Evolutionary conservation across 2,888 invertebrate genomes (phyloP), one percentile per base, ranked within the genome.

Genomic region (Tenthredo distinguenda): DNA sequence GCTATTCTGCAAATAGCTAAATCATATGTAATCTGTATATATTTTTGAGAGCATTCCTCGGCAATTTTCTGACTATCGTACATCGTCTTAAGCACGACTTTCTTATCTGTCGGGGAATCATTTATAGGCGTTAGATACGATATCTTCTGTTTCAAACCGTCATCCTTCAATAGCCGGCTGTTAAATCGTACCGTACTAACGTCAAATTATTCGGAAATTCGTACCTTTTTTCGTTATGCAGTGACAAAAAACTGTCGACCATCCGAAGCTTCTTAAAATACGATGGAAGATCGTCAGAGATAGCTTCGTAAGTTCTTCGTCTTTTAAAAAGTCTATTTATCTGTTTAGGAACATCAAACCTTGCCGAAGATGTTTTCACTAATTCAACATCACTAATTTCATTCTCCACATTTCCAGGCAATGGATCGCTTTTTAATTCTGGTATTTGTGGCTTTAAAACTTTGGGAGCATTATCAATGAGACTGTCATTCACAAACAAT

Each of bases 1-100:
- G 88, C 88, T 1, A 87, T 76, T 86, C 86, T 88, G 3, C 86
- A 86, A 55, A 88, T 87, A 2, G 85, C 88, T 50, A 88, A 83
- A 86, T 88, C 88, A 81, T 87, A 88, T 21, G 88, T 86, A 7
- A 88, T 86, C 84, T 85, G 72, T 7, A 87, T 84, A 77, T 71
- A 86, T 26, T 34, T 21, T 86, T 89, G 85, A 12, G 85, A 26
- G 34, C 84, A 87, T 79, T 90, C 89, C 34, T 83, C 26, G 21
- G 87, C 88, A 71, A 87, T 86, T 86, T 87, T 79, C 68, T 85
- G 82, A 62, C 85, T 86, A 72, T 84, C 85, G n/a, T 62, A 40
- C 86, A 91, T 86, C 1, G 90, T 90, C 88, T 89, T 85, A 21
- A 43, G 10, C 31, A 90, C 88, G 21, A 88, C 87, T 31, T 87